phyloP scores from a whole-genome alignment of 2,888 invertebrate genomes.

The Artemia sp. region DNA sequence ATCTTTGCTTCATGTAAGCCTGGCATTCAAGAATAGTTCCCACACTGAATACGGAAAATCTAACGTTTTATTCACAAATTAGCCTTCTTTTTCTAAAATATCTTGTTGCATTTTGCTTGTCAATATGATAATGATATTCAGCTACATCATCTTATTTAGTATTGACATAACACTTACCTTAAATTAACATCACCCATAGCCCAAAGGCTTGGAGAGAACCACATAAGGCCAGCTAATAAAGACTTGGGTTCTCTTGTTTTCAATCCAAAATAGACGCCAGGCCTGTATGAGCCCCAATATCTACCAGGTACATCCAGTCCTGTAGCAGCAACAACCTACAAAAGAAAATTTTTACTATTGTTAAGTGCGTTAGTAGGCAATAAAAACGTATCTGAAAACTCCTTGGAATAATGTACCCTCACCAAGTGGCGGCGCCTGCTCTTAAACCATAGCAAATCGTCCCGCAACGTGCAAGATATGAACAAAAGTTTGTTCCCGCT shows the following conservation, averaged over 20 bases:
- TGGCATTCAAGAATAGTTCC: too few relatives aligned
- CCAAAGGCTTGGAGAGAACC: conserved; percentile 62
- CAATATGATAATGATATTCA: background rate
- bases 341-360: conserved; percentile 15
- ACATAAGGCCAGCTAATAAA: conserved; percentile 84
- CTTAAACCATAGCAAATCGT: too few relatives aligned
- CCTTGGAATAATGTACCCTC: too few relatives aligned
- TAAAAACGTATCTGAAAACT: too few relatives aligned
- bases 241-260: conserved; percentile 77
- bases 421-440: too few relatives aligned
- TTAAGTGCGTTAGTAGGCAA: too few relatives aligned
- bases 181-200: conserved; percentile 54
- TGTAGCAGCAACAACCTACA: conserved; percentile 48
- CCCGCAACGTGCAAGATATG: too few relatives aligned
- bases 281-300: conserved; percentile 86
- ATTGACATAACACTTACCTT: conserved; percentile 35
- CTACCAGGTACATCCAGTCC: conserved; percentile 54
- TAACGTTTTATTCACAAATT: too few relatives aligned
- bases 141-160: background rate
- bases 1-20: too few relatives aligned
- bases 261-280: conserved; percentile 72
- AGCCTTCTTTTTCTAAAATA: background rate
- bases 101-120: background rate
- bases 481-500: too few relatives aligned
- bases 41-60: too few relatives aligned